Base-by-base conservation (phyloP, 23 tunicate species). In the Oikopleura albicans region DNA sequence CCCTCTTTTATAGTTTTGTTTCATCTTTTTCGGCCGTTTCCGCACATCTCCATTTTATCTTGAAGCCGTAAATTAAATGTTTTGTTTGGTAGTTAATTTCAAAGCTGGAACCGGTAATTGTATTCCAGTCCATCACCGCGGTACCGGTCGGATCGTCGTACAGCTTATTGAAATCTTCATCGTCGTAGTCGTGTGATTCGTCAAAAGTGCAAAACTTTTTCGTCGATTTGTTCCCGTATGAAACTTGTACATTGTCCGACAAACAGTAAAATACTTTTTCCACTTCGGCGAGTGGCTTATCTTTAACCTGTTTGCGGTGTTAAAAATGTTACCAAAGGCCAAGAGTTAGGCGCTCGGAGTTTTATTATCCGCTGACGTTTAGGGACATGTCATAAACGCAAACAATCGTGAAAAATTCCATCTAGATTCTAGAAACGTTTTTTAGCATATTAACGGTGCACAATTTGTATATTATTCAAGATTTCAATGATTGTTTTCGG, bases 21-120 rank as follows among this genome's bases (percentile, higher is more conserved):
- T n/a, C n/a, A n/a, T n/a, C n/a, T n/a, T n/a, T n/a, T n/a, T n/a
- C n/a, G n/a, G 59, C 59, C 34, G 33, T 12, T 71, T 71, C 27
- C 28, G 35, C 33, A 31, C 79, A 71, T 71, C 35, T 29, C 79
- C 79, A 71, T 2, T 16, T 12, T 34, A 71, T 34, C 79, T 71
- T 71, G 79, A 71, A 71, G 28, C 79, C 79, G 31, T 71, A 71
- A 29, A 71, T 29, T 31, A 71, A 71, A 71, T 71, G 79, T 16
- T 29, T 71, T 29, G 79, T 71, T 37, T 27, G 37, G 31, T 12
- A 71, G 79, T 71, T 29, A 2, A 71, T 71, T 71, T 71, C 31
- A 2, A 71, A 71, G 36, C 37, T 31, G 37, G 27, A 12, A 2
- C 79, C 79, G 35, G 2, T 12, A 34, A 29, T 37, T 4, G 31